Base-by-base conservation (phyloP, 2,888 invertebrate species). In the Nephrotoma guestfalica region DNA sequence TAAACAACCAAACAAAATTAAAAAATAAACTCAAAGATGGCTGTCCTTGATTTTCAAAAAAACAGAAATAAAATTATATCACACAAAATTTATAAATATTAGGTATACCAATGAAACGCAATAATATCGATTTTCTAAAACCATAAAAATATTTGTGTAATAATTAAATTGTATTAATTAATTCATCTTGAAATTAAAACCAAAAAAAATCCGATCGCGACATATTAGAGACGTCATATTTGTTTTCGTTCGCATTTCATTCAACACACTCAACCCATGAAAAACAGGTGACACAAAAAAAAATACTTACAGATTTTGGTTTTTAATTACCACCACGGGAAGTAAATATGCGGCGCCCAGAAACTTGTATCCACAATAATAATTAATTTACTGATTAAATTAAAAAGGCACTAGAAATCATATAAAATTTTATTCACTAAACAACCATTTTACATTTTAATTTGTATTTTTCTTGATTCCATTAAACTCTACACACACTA, bases 11-110 rank as follows among this genome's bases (percentile, higher is more conserved):
- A 84, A n/a, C 30, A 41, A 41, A 84, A 41, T n/a, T n/a, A 83
- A 6, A 83, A 83, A 84, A 15, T 11, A 84, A 71, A 71, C 30
- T 71, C 18, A 71, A 84, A 84, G 41, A 84, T 84, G 84, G 84
- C 84, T 84, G 84, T 84, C 84, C 84, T 84, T 84, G 84, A 84
- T 84, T 41, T 84, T 84, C 84, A 84, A 41, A 71, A n/a, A 71
- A 71, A 30, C 30, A 71, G 9, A 71, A 6, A 51, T 30, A 30
- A 30, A 9, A 71, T 30, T 71, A 9, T 71, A 71, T 71, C 71
- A 71, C 18, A 18, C 9, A 30, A 71, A 71, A 71, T 71, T 30
- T 71, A 7, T 71, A 30, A 30, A 30, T 30, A 30, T 30, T 30
- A 30, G 30, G 0, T 71, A 71, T 71, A 30, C 30, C 30, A 30